phyloP scores from a whole-genome alignment of 1,140 invertebrate genomes.

The Chrysoperla carnea region DNA sequence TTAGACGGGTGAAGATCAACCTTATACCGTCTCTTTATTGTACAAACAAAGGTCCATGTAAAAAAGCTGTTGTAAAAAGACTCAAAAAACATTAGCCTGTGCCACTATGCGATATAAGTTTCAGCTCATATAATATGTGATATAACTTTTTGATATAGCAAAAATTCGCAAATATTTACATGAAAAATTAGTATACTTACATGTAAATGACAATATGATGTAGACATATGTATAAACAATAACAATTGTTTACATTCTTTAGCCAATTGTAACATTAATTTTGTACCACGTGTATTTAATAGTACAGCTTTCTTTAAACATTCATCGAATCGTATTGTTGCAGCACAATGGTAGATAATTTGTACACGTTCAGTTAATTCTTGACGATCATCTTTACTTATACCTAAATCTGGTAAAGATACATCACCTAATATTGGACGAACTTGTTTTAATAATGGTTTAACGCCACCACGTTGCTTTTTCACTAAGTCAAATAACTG shows the following conservation, averaged over 20 bases:
- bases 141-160: too few species aligned
- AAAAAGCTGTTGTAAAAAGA: too few species aligned
- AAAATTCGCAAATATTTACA: too few species aligned
- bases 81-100: too few species aligned
- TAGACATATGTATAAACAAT: slow-evolving; percentile 39
- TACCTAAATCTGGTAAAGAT: slow-evolving; percentile 46
- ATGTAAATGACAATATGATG: slow-evolving; percentile 35
- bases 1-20: too few species aligned
- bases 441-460: slow-evolving; percentile 43
- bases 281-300: slow-evolving; percentile 58
- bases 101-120: too few species aligned
- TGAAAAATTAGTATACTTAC: background rate
- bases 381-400: slow-evolving; percentile 49
- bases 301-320: slow-evolving; percentile 51
- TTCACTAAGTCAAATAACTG: slow-evolving; percentile 59
- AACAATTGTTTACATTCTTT: slow-evolving; percentile 52
- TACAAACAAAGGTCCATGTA: too few species aligned
- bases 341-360: slow-evolving; percentile 81
- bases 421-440: slow-evolving; percentile 64
- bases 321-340: slow-evolving; percentile 72
- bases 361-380: slow-evolving; percentile 50
- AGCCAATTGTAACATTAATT: slow-evolving; percentile 51
- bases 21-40: too few species aligned
- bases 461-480: slow-evolving; percentile 30
- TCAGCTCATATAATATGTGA: too few species aligned